A percentile compares a stretch with the other conserved stretches of the same genome.
These are phyloP conservation scores for Echinometra lucunter DNA, from an alignment of 53 echinoderm and acorn worm genomes.

Conservation along the genomic window DNA sequence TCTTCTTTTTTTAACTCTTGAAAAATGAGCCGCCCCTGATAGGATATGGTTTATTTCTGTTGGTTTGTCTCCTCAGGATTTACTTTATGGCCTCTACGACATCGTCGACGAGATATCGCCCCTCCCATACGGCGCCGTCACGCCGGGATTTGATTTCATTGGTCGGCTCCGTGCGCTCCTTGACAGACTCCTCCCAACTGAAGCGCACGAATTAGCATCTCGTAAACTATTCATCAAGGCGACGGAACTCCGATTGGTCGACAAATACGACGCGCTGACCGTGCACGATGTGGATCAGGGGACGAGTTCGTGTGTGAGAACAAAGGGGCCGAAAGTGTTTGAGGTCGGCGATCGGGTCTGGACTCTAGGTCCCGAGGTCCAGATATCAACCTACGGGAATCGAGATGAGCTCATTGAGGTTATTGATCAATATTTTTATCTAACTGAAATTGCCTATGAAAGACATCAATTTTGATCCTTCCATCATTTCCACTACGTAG, in stretches of 20 bases:
- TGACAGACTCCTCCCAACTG: conserved; percentile 69
- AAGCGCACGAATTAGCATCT: conserved; percentile 80
- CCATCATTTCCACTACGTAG: not conserved
- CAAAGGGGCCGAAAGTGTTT: conserved; percentile 86
- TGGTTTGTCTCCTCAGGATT: conserved; percentile 64
- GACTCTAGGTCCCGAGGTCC: conserved; percentile 82
- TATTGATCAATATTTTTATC: not conserved
- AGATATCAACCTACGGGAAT: conserved; percentile 72
- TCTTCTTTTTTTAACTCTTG: too few relatives aligned
- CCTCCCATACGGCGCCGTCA: conserved; percentile 83
- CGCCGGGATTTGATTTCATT: conserved; percentile 84
- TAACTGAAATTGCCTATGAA: not conserved
- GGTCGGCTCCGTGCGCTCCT: conserved; percentile 77
- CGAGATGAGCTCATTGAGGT: conserved; percentile 88
- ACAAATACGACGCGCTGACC: conserved; percentile 80
- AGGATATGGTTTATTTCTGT: too few relatives aligned
- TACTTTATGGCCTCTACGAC: conserved; percentile 74
- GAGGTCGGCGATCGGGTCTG: conserved; percentile 85
- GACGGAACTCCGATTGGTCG: conserved; percentile 70
- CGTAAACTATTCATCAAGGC: conserved; percentile 61
- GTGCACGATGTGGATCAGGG: conserved; percentile 93
- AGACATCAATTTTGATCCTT: not conserved
- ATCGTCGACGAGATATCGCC: conserved; percentile 87
- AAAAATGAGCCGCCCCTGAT: too few relatives aligned
- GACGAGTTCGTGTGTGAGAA: conserved; percentile 82